Evolutionary conservation across 1,140 invertebrate species (phyloP).

Genomic region (Andrena cerasifolii): DNA sequence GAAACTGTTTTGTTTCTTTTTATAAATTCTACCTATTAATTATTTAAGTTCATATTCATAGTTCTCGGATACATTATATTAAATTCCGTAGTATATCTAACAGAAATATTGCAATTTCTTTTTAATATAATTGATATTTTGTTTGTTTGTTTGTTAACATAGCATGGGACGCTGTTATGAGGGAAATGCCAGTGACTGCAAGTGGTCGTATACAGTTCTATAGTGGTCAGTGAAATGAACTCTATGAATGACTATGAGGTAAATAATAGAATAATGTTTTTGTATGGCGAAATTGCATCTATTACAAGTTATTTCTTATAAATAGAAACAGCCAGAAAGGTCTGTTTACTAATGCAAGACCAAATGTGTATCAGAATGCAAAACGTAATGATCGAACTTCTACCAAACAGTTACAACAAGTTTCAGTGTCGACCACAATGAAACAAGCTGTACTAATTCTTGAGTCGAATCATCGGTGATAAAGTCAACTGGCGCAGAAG

Average conservation of each 20-base stretch:
- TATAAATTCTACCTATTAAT: too few relatives aligned
- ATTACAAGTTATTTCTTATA: slow-evolving; percentile 45
- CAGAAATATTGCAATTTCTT: background rate
- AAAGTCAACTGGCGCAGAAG: slow-evolving; percentile 56
- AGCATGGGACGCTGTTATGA: slow-evolving; percentile 80
- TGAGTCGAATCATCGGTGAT: slow-evolving; percentile 48
- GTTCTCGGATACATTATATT: too few relatives aligned
- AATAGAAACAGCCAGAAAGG: slow-evolving; percentile 49
- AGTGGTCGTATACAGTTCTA: slow-evolving; percentile 78
- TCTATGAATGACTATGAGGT: slow-evolving; percentile 12
- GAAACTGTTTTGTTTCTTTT: too few relatives aligned
- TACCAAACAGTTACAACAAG: slow-evolving; percentile 15
- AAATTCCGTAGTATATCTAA: background rate
- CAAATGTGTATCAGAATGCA: slow-evolving; percentile 32
- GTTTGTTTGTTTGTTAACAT: slow-evolving; percentile 48
- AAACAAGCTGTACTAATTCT: slow-evolving; percentile 36
- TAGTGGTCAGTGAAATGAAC: slow-evolving; percentile 78
- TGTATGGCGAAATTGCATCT: slow-evolving; percentile 64
- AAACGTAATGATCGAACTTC: slow-evolving; percentile 19
- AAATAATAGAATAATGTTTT: slow-evolving; percentile 61
- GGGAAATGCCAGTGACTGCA: slow-evolving; percentile 74
- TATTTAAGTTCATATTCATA: too few relatives aligned
- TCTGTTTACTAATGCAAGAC: slow-evolving; percentile 48
- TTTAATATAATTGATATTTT: slow-evolving; percentile 28
- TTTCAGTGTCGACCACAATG: slow-evolving; percentile 7